These are phyloP conservation scores for Drosophila arizonae DNA, from an alignment of 1,140 invertebrate species.

Conservation along the genomic window DNA sequence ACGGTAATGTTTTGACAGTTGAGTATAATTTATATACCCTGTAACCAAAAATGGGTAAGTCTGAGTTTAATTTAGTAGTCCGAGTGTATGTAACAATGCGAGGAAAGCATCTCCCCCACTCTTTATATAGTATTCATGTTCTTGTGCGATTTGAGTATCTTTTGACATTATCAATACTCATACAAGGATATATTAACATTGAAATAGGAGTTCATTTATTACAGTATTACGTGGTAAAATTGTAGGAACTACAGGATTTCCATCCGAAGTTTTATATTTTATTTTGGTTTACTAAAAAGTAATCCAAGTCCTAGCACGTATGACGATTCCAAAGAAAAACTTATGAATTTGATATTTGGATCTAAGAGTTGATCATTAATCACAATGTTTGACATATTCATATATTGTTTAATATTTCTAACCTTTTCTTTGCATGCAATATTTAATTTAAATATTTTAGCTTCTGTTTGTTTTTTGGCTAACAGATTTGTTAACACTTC, in stretches of 20 bases:
- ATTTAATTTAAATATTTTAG: slow-evolving; percentile 3
- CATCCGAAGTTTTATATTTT: too few relatives aligned
- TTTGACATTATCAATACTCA: background rate
- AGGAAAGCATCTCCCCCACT: slow-evolving; percentile 2
- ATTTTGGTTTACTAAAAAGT: too few relatives aligned
- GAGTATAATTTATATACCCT: slow-evolving; percentile 31
- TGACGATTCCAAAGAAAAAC: too few relatives aligned
- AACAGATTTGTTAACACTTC: slow-evolving; percentile 52
- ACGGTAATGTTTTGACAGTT: slow-evolving; percentile 8
- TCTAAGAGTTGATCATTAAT: too few relatives aligned
- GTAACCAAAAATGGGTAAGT: slow-evolving; percentile 11
- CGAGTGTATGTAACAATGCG: background rate
- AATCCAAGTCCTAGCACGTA: too few relatives aligned
- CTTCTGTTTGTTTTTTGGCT: slow-evolving; percentile 29
- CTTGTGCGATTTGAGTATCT: background rate
- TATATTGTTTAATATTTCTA: too few relatives aligned
- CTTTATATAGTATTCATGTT: slow-evolving; percentile 1
- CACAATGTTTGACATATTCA: too few relatives aligned
- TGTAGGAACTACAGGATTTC: too few relatives aligned
- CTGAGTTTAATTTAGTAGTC: slow-evolving; percentile 18
- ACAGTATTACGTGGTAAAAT: too few relatives aligned
- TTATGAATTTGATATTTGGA: too few relatives aligned
- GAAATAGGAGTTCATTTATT: background rate
- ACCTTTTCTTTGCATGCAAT: background rate
- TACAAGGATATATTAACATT: background rate